Evolutionary conservation across 2,888 invertebrate genomes (phyloP), one percentile per base, ranked within the genome.

Genomic region (Parnassius smintheus): DNA sequence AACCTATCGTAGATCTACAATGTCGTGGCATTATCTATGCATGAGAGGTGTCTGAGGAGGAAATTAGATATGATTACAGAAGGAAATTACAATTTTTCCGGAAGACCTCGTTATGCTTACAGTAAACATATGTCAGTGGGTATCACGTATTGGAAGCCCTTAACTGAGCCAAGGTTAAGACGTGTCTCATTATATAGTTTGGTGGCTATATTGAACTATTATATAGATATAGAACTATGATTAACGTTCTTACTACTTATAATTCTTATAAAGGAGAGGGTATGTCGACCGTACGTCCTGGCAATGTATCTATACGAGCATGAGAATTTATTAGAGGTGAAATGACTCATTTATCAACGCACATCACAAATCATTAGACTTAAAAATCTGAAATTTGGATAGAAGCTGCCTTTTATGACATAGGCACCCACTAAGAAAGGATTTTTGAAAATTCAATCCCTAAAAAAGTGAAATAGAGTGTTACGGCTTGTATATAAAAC

Each of bases 61-160:
- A 64, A 60, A 64, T 57, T 54, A 35, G 53, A 12, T 60, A 53
- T 64, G 48, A 60, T 64, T 60, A 56, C 60, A 60, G 60, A 60
- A 64, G 64, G 57, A 64, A 64, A 61, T 61, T 45, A 2, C 35
- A 35, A 35, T 35, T 13, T 60, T 54, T 50, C 52, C 64, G 64
- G 64, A 64, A 64, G 54, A 53, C 49, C 60, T 64, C 60, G 60
- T 64, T 60, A 60, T 9, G 56, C 18, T 44, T 52, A 51, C 46
- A 59, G 63, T 56, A 64, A 64, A 56, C 59, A 60, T 60, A 53
- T 35, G 35, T 35, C 7, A 7, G 49, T 58, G 52, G 56, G 50
- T 22, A 49, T 60, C 22, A 56, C 56, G 56, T 52, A 60, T 56
- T 56, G 53, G 42, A 45, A 60, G 60, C 60, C 52, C 64, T 64